A percentile compares a stretch with the other conserved stretches of the same genome.
These are phyloP conservation scores for Oithona nana DNA, from an alignment of 2,888 invertebrate species.

Conservation along the genomic window DNA sequence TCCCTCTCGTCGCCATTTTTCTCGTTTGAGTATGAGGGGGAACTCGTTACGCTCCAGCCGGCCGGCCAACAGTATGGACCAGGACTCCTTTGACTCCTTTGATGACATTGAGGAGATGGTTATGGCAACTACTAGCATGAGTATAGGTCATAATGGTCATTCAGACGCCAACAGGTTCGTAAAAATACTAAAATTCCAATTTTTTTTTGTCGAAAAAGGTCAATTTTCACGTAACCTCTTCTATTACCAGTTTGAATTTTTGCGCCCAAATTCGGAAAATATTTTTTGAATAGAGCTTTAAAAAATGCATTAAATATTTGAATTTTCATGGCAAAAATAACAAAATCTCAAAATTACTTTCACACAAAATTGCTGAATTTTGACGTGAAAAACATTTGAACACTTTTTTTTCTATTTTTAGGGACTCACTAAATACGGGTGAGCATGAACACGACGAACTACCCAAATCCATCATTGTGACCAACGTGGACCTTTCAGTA, in stretches of 20 bases:
- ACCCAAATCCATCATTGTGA: conserved; percentile 7
- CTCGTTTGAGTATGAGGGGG: neutral
- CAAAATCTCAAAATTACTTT: too few species aligned
- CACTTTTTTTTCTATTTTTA: too few species aligned
- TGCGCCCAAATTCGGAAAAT: too few species aligned
- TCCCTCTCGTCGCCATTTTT: neutral
- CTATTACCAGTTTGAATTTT: too few species aligned
- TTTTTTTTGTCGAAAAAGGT: too few species aligned
- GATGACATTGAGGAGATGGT: conserved; percentile 1
- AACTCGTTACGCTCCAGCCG: neutral
- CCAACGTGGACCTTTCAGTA: conserved; percentile 9
- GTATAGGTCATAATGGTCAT: neutral
- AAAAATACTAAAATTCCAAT: too few species aligned
- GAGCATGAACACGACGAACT: neutral
- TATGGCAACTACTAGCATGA: neutral
- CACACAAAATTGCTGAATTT: too few species aligned
- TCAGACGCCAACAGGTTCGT: neutral
- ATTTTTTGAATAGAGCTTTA: too few species aligned
- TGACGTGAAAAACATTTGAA: too few species aligned
- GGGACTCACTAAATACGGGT: neutral
- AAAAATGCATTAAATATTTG: too few species aligned
- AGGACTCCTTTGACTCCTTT: conserved; percentile 2
- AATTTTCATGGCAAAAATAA: too few species aligned
- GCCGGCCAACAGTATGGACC: conserved; percentile 3
- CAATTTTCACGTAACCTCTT: too few species aligned